A percentile compares a stretch with the other conserved stretches of the same genome.
These are phyloP conservation scores for Panzeria rudis DNA, from an alignment of 2,888 invertebrate species.

Conservation along the genomic window DNA sequence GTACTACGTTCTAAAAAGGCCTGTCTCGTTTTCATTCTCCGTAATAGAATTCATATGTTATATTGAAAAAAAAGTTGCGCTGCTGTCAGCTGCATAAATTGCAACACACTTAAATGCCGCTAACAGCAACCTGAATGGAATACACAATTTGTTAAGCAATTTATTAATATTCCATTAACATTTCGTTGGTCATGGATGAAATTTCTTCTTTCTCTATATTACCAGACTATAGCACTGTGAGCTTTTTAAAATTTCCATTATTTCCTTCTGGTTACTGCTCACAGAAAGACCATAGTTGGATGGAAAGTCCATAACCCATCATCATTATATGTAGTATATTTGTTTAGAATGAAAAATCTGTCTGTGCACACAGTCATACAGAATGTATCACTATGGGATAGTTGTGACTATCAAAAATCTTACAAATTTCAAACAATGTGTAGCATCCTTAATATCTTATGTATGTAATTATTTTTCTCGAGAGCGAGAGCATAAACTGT, in stretches of 20 bases:
- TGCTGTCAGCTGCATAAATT: constrained; percentile 71
- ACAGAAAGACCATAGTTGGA: constrained; percentile 24
- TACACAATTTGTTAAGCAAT: constrained; percentile 79
- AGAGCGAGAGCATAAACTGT: no score
- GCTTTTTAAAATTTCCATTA: constrained; percentile 18
- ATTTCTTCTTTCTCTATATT: constrained; percentile 27
- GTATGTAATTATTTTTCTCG: no score
- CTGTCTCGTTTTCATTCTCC: constrained; percentile 2
- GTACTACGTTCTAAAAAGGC: constrained; percentile 8
- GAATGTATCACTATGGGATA: constrained; percentile 29
- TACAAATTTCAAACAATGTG: neutral
- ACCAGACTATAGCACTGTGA: neutral
- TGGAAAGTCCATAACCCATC: constrained; percentile 39
- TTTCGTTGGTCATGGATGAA: constrained; percentile 69
- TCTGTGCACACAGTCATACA: constrained; percentile 25
- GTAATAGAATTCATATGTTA: constrained; percentile 32
- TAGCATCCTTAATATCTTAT: no score
- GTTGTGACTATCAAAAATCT: neutral
- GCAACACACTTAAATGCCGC: constrained; percentile 67
- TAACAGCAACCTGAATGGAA: constrained; percentile 76
- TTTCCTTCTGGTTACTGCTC: constrained; percentile 15
- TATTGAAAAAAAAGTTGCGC: constrained; percentile 35
- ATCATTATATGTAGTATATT: constrained; percentile 51
- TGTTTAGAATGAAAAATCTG: constrained; percentile 41
- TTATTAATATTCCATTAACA: constrained; percentile 81